A percentile compares a stretch with the other conserved stretches of the same genome.
These are phyloP conservation scores for Clarias laeviceps DNA, from an alignment of 2,797 vertebrate species.

Conservation along the genomic window DNA sequence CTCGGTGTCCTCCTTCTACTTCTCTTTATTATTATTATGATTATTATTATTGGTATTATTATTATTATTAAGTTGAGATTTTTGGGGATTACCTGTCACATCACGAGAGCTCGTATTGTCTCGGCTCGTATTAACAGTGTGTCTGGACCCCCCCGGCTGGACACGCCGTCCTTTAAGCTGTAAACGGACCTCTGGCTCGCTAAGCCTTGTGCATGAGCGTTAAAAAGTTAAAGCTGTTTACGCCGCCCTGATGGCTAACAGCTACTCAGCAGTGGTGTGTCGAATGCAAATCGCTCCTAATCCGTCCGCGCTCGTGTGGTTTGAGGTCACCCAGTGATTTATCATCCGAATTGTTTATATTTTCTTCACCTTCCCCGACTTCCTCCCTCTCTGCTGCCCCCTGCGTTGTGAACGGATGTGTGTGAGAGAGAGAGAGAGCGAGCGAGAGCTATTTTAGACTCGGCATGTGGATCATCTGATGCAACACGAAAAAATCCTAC, in stretches of 20 bases:
- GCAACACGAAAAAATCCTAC: slow-evolving; percentile 27
- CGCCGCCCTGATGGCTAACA: background rate
- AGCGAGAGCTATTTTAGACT: slow-evolving; percentile 16
- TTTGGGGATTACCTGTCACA: background rate
- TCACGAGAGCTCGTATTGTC: background rate
- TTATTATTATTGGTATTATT: background rate
- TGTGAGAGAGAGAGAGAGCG: background rate
- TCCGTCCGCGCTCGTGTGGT: background rate
- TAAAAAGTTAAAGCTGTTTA: background rate
- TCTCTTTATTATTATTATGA: background rate
- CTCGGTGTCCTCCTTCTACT: too few species aligned
- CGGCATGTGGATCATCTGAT: slow-evolving; percentile 22
- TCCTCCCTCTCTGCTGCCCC: slow-evolving; percentile 4
- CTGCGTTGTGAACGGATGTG: background rate
- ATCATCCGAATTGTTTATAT: background rate
- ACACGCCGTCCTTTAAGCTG: background rate
- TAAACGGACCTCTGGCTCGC: background rate
- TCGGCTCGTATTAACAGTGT: too few species aligned
- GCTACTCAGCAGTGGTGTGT: background rate
- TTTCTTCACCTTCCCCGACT: background rate
- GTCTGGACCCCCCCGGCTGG: too few species aligned
- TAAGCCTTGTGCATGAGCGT: background rate
- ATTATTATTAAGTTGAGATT: background rate
- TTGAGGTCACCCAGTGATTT: background rate
- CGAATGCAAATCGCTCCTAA: too few species aligned